Conservation (phyloP, 2,113 vertebrate species). For the Centropristis striata region DNA sequence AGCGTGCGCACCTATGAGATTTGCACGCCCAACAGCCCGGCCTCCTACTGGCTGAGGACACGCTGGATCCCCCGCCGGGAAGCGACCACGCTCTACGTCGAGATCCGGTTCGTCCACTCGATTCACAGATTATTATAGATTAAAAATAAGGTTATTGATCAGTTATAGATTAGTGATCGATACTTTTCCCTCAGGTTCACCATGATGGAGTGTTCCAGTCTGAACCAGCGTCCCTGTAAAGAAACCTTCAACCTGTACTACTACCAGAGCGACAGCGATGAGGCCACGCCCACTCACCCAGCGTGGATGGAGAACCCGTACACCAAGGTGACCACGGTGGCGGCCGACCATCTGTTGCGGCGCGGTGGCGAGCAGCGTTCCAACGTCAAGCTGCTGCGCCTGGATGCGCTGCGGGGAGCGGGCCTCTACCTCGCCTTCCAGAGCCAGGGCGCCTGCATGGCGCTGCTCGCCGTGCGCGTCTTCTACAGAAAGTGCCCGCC, state of each 20-base stretch:
- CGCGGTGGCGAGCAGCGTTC: conserved; percentile 73
- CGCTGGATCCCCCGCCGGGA: conserved; percentile 82
- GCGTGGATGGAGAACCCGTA: conserved; percentile 91
- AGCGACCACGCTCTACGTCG: conserved; percentile 86
- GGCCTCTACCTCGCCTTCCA: conserved; percentile 92
- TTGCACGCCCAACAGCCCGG: conserved; percentile 76
- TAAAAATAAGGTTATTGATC: too few species aligned
- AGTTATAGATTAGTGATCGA: not conserved
- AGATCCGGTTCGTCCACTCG: conserved; percentile 77
- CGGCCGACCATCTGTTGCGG: conserved; percentile 87
- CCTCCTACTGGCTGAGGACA: conserved; percentile 89
- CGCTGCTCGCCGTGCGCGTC: conserved; percentile 87
- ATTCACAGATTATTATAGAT: not conserved
- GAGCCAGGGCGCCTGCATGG: conserved; percentile 91
- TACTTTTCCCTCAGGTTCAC: conserved; percentile 79
- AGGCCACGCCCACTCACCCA: conserved; percentile 81
- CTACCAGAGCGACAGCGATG: conserved; percentile 80
- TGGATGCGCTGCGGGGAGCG: conserved; percentile 80
- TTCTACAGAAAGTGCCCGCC: conserved; percentile 88
- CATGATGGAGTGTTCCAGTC: conserved; percentile 88
- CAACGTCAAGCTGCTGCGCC: conserved; percentile 85
- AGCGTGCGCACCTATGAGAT: conserved; percentile 89
- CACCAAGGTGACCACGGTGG: conserved; percentile 87
- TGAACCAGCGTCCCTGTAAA: conserved; percentile 85
- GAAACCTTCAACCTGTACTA: conserved; percentile 90